Evolutionary conservation across 1,140 invertebrate genomes (phyloP), one percentile per base, ranked within the genome.

Genomic region (Stegodyphus dumicola): DNA sequence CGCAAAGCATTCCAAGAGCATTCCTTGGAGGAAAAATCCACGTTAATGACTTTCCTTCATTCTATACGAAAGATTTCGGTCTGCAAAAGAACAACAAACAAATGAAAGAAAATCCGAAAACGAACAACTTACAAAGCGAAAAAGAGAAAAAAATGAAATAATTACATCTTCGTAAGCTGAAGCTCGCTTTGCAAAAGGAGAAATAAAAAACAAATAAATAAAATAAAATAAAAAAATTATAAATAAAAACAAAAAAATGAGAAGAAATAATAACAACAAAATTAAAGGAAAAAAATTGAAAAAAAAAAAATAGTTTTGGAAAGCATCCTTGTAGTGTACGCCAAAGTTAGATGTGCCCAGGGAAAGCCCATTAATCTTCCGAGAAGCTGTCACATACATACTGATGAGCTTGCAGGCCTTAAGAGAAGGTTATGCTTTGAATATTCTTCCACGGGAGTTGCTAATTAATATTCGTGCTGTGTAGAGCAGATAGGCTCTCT

Each of bases 381-480:
- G 56, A 7, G 15, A 33, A 66, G 71, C 80, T 83, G 80, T 83
- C 80, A 74, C 64, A 75, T 75, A 65, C 80, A 83, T 83, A 83
- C 80, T 83, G 80, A 83, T 83, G 80, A 83, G 80, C 48, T 56
- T 15, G 64, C 71, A 54, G 53, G 69, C 67, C 71, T 66, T 75
- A 74, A 83, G 80, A 83, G 80, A 75, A 75, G 80, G 80, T 66
- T 83, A 83, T 83, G 80, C 71, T 83, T 83, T 83, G 80, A 83
- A 83, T 83, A 83, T 75, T 75, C 71, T 75, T 75, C 71, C 18
- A 65, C 60, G 49, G 70, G 54, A 74, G n/a, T 75, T 54, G 80
- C 80, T 83, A 83, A 83, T 83, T 83, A 75, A 83, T 83, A 83
- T 83, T 83, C 80, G 71, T 51, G 53, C 80, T 83, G 80, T 52